Base-by-base conservation (phyloP, 2,113 vertebrate species). In the Oreochromis spilurus region DNA sequence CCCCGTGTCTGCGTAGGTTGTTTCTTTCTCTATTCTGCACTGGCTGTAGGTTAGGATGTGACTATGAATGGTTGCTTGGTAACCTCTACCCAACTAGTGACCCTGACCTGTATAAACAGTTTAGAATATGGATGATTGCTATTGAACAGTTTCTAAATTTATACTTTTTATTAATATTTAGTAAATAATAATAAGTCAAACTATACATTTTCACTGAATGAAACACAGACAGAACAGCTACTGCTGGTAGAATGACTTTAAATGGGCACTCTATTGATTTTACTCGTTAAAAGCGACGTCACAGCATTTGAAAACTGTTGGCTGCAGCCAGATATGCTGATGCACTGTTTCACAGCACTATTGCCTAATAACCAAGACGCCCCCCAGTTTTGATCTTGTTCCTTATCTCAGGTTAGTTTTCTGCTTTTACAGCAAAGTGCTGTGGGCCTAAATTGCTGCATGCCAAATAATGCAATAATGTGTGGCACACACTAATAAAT, bases 221-320 rank as follows among this genome's bases (percentile, higher is more conserved):
- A 62, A 62, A 36, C 17, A 1, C 31, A 62, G 58, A 19, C 57
- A 1, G 62, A 40, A 21, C 36, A 40, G 4, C 62, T 21, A 9
- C 34, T 24, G 36, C 34, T 67, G 11, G 62, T 21, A 67, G 12
- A 14, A 40, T 70, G 4, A 43, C n/a, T 70, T 43, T 21, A 40
- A 70, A 70, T 14, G 36, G 36, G 2, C 2, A 70, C 36, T 70
- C 62, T 70, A 5, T 24, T 70, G 36, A 24, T 24, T 70, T 70
- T 70, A 43, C n/a, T 14, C 2, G 3, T 70, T 70, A 67, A 70
- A 24, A 40, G 62, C 36, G 0, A 70, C 0, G 0, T 43, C 12
- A 70, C 65, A 43, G n/a, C 34, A 5, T 70, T 70, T 70, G 62
- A 70, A 43, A 70, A 67, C 60, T 1, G 5, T n/a, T 36, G 34